Evolutionary conservation across 2,888 invertebrate genomes (phyloP).

Genomic region (Pterostichus niger): DNA sequence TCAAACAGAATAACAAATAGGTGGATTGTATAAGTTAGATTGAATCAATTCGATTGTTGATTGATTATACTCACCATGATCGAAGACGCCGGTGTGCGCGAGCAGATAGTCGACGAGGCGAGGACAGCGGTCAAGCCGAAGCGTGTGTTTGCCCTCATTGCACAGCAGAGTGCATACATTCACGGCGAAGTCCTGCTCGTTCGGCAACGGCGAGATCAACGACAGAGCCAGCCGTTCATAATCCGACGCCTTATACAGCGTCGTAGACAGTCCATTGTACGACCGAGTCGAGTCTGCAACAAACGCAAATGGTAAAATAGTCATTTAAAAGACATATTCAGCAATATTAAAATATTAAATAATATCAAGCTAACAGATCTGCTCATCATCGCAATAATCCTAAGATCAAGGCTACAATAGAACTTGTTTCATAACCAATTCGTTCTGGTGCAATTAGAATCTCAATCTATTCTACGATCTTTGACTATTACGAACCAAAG

Average conservation of each 20-base stretch:
- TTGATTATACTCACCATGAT: slow-evolving; percentile 85
- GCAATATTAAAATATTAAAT: no score
- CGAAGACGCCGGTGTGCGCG: slow-evolving; percentile 96
- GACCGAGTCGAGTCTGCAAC: slow-evolving; percentile 81
- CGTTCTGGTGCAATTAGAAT: no score
- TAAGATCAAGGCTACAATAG: no score
- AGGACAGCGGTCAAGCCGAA: slow-evolving; percentile 92
- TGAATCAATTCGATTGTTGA: no score
- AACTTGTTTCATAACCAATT: no score
- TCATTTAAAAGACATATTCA: no score
- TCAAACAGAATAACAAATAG: no score
- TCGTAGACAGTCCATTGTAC: slow-evolving; percentile 84
- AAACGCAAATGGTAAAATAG: background rate
- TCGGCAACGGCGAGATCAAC: slow-evolving; percentile 96
- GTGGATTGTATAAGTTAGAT: no score
- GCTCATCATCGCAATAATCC: no score
- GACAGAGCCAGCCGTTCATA: slow-evolving; percentile 94
- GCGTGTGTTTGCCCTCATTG: slow-evolving; percentile 93
- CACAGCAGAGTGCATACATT: slow-evolving; percentile 97
- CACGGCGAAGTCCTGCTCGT: slow-evolving; percentile 98
- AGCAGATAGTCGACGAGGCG: slow-evolving; percentile 92
- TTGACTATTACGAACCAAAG: no score
- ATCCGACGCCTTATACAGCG: slow-evolving; percentile 85
- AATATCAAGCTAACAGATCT: no score
- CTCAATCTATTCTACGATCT: no score